These are phyloP conservation scores for Barypeithes pellucidus DNA, from an alignment of 2,888 invertebrate species.

Conservation along the genomic window DNA sequence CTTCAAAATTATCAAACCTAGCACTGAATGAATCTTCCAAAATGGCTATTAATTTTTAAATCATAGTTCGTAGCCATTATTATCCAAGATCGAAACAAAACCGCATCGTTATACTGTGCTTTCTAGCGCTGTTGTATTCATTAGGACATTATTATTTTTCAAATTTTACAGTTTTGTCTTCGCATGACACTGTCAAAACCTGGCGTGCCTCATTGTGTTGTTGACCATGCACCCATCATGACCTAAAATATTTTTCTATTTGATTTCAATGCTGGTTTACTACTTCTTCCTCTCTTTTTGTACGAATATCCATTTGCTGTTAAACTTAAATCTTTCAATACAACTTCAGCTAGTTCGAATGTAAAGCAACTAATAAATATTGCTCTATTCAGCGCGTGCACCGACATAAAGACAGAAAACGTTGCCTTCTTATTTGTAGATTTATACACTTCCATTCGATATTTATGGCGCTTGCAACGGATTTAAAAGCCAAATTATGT, in stretches of 20 bases:
- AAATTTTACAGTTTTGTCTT: too few relatives aligned
- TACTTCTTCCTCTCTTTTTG: background rate
- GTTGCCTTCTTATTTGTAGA: constrained; percentile 59
- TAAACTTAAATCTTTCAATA: constrained; percentile 35
- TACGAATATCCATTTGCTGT: constrained; percentile 30
- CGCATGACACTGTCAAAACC: too few relatives aligned
- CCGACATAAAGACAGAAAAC: constrained; percentile 55
- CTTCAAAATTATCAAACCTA: too few relatives aligned
- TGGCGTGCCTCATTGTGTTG: too few relatives aligned
- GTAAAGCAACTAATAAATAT: constrained; percentile 51
- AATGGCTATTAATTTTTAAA: too few relatives aligned
- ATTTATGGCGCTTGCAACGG: constrained; percentile 55
- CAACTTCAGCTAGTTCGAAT: constrained; percentile 35
- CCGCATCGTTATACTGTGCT: too few relatives aligned
- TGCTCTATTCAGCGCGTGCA: constrained; percentile 45
- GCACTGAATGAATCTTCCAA: too few relatives aligned
- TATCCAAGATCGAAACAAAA: too few relatives aligned
- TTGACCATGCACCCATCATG: too few relatives aligned
- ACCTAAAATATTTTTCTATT: background rate
- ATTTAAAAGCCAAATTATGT: constrained; percentile 54
- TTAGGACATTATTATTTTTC: too few relatives aligned
- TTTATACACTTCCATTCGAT: constrained; percentile 59
- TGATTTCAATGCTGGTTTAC: background rate
- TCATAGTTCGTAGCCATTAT: too few relatives aligned
- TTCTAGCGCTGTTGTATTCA: too few relatives aligned